A percentile compares a stretch with the other conserved stretches of the same genome.
Conservation (phyloP, 1,140 invertebrate species). For the Phymorhynchus buccinoides region DNA sequence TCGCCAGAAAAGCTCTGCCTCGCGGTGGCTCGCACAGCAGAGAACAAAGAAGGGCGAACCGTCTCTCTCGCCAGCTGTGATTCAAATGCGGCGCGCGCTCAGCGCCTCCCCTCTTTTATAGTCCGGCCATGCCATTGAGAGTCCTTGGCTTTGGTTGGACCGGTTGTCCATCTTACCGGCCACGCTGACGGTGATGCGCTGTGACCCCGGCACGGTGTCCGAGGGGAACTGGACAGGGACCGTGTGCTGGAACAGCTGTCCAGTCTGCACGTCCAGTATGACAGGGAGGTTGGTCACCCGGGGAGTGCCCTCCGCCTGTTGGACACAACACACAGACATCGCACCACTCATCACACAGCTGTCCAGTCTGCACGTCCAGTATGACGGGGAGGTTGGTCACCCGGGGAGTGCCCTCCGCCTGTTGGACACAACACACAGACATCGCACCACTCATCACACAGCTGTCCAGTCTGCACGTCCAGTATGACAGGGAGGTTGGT, state of each 20-base stretch:
- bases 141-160: too few relatives aligned
- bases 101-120: too few relatives aligned
- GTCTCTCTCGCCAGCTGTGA: too few relatives aligned
- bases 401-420: constrained; percentile 23
- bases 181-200: constrained; percentile 44
- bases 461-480: background rate
- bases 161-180: constrained; percentile 45
- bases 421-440: too few relatives aligned
- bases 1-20: too few relatives aligned
- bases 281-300: background rate
- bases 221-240: constrained; percentile 45
- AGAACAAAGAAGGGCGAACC: too few relatives aligned
- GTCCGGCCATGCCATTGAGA: too few relatives aligned
- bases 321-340: too few relatives aligned
- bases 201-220: constrained; percentile 51
- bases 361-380: background rate
- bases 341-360: too few relatives aligned
- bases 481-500: constrained; percentile 2
- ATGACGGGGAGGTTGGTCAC: background rate
- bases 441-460: too few relatives aligned
- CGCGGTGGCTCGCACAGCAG: too few relatives aligned
- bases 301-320: constrained; percentile 24
- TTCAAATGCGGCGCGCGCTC: too few relatives aligned
- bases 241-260: background rate
- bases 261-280: constrained; percentile 6